Evolutionary conservation across 2,113 vertebrate genomes (phyloP).

Genomic region (Gymnogyps californianus): DNA sequence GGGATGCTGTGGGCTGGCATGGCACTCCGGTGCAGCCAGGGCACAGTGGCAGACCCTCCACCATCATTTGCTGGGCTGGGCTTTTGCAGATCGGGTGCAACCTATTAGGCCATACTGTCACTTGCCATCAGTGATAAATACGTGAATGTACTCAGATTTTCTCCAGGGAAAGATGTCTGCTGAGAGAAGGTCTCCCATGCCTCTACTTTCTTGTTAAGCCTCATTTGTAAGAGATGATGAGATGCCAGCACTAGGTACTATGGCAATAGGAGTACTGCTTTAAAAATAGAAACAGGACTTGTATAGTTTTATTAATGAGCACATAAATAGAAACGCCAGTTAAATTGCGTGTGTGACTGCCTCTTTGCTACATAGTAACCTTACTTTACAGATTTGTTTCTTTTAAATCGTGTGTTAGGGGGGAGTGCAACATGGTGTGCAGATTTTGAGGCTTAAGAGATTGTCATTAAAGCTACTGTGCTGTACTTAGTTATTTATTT

Average conservation of each 20-base stretch:
- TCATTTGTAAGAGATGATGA: not conserved
- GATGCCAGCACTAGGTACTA: not conserved
- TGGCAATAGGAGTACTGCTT: not conserved
- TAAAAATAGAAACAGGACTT: constrained; percentile 35
- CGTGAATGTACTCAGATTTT: rapidly evolving
- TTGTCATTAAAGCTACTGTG: constrained; percentile 64
- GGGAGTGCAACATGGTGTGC: not conserved
- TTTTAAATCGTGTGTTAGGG: constrained; percentile 41
- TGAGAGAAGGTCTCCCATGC: not conserved
- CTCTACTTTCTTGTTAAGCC: not conserved
- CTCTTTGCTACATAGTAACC: constrained; percentile 28
- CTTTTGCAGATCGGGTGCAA: rapidly evolving
- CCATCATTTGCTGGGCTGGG: rapidly evolving
- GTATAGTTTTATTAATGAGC: constrained; percentile 31
- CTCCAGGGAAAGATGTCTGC: not conserved
- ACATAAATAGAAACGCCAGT: constrained; percentile 10
- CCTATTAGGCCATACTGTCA: not conserved
- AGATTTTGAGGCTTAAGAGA: constrained; percentile 65
- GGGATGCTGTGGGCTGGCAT: not conserved
- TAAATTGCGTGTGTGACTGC: constrained; percentile 38
- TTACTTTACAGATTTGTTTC: constrained; percentile 55
- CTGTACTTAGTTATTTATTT: constrained; percentile 73
- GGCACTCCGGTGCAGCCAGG: rapidly evolving
- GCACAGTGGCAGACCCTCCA: not conserved
- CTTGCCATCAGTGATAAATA: not conserved